Evolutionary conservation across 2,888 invertebrate genomes (phyloP).

Genomic region (Nomada fucata): DNA sequence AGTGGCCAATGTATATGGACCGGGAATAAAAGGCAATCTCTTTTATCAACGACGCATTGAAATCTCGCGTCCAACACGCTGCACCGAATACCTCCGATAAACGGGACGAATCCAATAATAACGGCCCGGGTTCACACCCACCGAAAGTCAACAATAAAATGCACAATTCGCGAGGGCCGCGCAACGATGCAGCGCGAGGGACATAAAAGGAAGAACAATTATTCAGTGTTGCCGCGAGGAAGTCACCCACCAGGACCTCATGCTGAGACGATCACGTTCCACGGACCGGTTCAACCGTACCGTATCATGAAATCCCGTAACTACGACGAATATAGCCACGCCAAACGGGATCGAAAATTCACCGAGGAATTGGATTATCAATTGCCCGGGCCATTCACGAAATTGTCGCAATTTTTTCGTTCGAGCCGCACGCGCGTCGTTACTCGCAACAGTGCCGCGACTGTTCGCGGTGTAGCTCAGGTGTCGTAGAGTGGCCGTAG

Average conservation of each 20-base stretch:
- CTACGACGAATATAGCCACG: constrained; percentile 38
- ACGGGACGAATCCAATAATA: constrained; percentile 30
- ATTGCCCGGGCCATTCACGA: constrained; percentile 39
- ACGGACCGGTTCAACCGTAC: constrained; percentile 61
- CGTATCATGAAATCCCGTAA: constrained; percentile 40
- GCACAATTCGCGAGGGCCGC: constrained; percentile 4
- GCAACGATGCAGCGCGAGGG: constrained; percentile 27
- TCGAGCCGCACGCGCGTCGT: not conserved
- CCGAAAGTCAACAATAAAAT: constrained; percentile 45
- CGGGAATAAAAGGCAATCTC: not conserved
- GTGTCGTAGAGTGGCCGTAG: no score
- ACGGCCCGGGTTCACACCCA: constrained; percentile 39
- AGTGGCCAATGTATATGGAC: not conserved
- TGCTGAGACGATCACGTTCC: constrained; percentile 66
- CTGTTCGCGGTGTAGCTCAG: no score
- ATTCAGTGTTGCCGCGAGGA: constrained; percentile 60
- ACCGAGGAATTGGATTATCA: constrained; percentile 68
- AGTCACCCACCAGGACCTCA: constrained; percentile 65
- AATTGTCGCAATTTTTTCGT: not conserved
- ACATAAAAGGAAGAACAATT: constrained; percentile 58
- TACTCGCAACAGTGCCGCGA: not conserved
- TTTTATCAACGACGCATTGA: not conserved
- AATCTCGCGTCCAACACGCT: not conserved
- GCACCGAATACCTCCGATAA: not conserved
- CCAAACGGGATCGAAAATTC: constrained; percentile 56